Base-by-base conservation (phyloP, 1,140 invertebrate genomes). In the Pogonomyrmex barbatus region DNA sequence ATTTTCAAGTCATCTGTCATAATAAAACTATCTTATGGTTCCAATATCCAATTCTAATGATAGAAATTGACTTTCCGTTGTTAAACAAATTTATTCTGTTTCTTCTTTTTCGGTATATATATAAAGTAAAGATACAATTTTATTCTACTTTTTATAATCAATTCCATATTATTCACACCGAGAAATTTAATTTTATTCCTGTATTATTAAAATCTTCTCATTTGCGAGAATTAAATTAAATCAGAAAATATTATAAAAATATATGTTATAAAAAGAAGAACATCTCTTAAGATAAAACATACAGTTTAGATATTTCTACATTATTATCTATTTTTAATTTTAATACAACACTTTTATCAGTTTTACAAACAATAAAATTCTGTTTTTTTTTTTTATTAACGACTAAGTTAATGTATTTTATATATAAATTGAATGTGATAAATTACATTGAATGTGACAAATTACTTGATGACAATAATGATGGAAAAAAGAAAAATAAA, bases 61-160 rank as follows among this genome's bases (percentile, higher is more conserved):
- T 1, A 24, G 24, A 33, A 39, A 50, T 79, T 65, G 39, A 65
- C 14, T 45, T 58, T 76, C 12, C 39, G 9, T 58, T 30, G 14
- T 45, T 33, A 54, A 73, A 70, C 45, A 50, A 33, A 73, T 1
- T 73, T n/a, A 73, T 71, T 4, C 54, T n/a, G 17, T n/a, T 50
- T 73, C 2, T 56, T 39, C 6, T 12, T 52, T 52, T 12, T 42
- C 10, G 9, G 30, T 42, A n/a, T 0, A 30, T 60, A 60, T 60
- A 8, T n/a, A 10, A 12, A 65, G n/a, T 54, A 10, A 73, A 47
- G 1, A 47, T 2, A 54, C 14, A 9, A 24, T 73, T 73, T 56
- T 56, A 56, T 56, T 14, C 0, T 36, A 17, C 10, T 4, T 73
- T 56, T 56, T 56, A 39, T 14, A 52, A 63, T 6, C 10, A 8